Evolutionary conservation across 1,140 invertebrate species (phyloP).

Genomic region (Saccostrea echinata): DNA sequence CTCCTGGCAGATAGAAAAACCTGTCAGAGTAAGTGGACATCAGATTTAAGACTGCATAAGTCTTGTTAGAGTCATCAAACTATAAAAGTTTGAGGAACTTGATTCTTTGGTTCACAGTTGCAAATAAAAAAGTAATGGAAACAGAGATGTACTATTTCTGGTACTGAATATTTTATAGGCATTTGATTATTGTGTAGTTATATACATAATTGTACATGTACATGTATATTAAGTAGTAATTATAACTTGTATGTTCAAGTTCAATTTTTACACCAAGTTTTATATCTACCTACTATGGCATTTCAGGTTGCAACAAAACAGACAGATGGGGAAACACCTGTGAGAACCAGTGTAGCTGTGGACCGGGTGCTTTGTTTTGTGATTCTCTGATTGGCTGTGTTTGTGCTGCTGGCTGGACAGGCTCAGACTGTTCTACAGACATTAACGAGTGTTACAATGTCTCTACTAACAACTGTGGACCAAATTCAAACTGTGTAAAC

Average conservation of each 20-base stretch:
- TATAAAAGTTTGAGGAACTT: too few relatives aligned
- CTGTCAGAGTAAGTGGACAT: slow-evolving; percentile 33
- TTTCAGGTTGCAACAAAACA: slow-evolving; percentile 18
- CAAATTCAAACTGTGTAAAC: slow-evolving; percentile 31
- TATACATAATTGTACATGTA: too few relatives aligned
- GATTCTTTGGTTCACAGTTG: too few relatives aligned
- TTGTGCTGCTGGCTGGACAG: slow-evolving; percentile 66
- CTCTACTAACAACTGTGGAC: neutral
- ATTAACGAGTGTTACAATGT: slow-evolving; percentile 62
- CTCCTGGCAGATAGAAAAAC: slow-evolving; percentile 49
- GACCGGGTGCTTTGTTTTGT: slow-evolving; percentile 54
- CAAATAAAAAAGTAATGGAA: too few relatives aligned
- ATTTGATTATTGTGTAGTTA: too few relatives aligned
- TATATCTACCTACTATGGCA: neutral
- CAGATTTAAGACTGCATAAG: neutral
- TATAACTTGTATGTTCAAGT: too few relatives aligned
- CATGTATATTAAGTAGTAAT: too few relatives aligned
- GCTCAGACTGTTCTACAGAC: slow-evolving; percentile 60
- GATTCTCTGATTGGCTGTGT: slow-evolving; percentile 62
- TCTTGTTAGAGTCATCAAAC: too few relatives aligned
- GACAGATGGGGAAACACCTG: slow-evolving; percentile 58
- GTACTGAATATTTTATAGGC: too few relatives aligned
- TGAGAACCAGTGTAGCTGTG: slow-evolving; percentile 63
- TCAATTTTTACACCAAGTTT: neutral
- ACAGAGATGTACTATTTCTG: too few relatives aligned